Base-by-base conservation (phyloP, 2,888 invertebrate genomes). In the Xylophagus ater region DNA sequence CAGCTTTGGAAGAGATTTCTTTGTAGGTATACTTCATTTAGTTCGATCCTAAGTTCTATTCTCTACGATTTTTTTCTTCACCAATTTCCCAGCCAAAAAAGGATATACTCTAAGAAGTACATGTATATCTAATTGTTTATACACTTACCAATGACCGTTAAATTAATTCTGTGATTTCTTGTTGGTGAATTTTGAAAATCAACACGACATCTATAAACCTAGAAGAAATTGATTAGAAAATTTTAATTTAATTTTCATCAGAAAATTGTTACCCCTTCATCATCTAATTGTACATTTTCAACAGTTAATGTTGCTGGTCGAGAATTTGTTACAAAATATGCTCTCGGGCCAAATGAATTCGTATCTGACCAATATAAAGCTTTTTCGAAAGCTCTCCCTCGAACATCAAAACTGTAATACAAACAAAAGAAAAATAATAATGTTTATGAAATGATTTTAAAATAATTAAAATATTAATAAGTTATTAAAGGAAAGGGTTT, bases 101-200 rank as follows among this genome's bases (percentile, higher is more conserved):
- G 21, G 9, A 21, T 21, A 9, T 21, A 9, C 9, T 9, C 24
- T 8, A 4, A 34, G 24, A 23, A 3, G 5, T 4, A 10, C 7
- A 7, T 24, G 24, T 17, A 24, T 15, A 10, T 14, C 12, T n/a
- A 72, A 55, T 72, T 72, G 17, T 72, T 71, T 35, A 72, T 56
- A 53, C 70, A 73, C 81, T 80, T 69, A 90, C 90, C 87, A 62
- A 89, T 85, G 54, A 90, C 88, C 55, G 86, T 85, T 50, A 90
- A 76, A 60, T 84, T 81, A 62, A 89, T 84, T 57, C 85, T 82
- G 62, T 86, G 83, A 63, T 86, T 88, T 53, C 87, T 76, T 10
- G 89, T 88, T 20, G 88, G 87, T 7, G 87, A 83, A 57, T 85
- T 86, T 54, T 82, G 80, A 65, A 89, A 90, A 67, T 90, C 89